phyloP scores from a whole-genome alignment of 2,797 vertebrate genomes.

The Acipenser transmontanus region DNA sequence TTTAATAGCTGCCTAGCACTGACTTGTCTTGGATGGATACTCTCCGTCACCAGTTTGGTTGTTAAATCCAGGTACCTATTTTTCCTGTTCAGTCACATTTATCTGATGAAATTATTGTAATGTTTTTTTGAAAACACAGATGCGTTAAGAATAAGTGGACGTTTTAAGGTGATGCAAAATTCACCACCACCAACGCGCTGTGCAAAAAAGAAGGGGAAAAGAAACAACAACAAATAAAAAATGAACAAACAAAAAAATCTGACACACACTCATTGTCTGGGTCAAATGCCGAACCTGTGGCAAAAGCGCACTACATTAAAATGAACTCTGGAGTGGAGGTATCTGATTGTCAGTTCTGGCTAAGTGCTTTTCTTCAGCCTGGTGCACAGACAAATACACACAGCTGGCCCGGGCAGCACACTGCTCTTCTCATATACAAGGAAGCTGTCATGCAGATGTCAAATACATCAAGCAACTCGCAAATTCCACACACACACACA shows the following conservation, averaged over 20 bases:
- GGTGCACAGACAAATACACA: slow-evolving; percentile 52
- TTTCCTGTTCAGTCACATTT: no score
- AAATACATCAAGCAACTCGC: slow-evolving; percentile 78
- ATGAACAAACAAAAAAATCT: slow-evolving; percentile 51
- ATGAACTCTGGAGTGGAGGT: slow-evolving; percentile 49
- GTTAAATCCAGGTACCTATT: no score
- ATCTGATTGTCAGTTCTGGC: slow-evolving; percentile 51
- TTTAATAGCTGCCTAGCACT: no score
- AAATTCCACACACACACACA: slow-evolving; percentile 67
- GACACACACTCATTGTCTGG: slow-evolving; percentile 60
- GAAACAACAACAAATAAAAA: not conserved
- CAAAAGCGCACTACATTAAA: slow-evolving; percentile 68
- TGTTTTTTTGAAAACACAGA: no score
- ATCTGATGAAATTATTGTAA: no score
- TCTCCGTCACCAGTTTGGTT: no score
- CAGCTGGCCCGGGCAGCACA: slow-evolving; percentile 59
- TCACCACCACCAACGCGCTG: no score
- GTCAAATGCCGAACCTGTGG: slow-evolving; percentile 65
- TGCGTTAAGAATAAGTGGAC: no score
- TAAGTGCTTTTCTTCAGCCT: slow-evolving; percentile 39
- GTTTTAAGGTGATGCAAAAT: no score
- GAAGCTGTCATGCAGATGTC: slow-evolving; percentile 74
- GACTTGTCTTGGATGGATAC: no score
- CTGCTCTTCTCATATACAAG: slow-evolving; percentile 61
- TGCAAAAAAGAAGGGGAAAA: not conserved